Conservation (phyloP, 2,797 vertebrate species). For the Gorsachius magnificus region DNA sequence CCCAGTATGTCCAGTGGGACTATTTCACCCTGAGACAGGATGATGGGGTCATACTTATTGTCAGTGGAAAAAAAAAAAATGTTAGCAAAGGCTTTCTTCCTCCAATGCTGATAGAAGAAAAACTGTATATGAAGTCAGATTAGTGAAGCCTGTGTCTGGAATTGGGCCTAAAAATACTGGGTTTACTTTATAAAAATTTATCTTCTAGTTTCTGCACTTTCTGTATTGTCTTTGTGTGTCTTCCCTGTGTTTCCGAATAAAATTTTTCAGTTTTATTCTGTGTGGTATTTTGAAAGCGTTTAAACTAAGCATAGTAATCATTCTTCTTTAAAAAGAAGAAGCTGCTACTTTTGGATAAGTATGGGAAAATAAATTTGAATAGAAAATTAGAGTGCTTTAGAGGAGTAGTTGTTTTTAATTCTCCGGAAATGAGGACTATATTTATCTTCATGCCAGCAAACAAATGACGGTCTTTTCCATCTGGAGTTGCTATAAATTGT, state of each 20-base stretch:
- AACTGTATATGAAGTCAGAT: background rate
- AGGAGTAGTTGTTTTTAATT: background rate
- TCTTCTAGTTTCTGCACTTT: background rate
- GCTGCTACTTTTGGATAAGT: background rate
- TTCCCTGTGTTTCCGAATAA: conserved; percentile 49
- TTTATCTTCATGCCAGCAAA: conserved; percentile 37
- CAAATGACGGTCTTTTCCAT: conserved; percentile 8
- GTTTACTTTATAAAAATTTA: background rate
- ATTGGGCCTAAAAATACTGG: background rate
- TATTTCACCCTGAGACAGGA: background rate
- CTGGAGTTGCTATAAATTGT: conserved; percentile 37
- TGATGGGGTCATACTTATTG: background rate
- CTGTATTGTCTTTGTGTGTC: background rate
- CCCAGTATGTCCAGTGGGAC: background rate
- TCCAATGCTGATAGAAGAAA: background rate
- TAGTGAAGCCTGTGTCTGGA: background rate
- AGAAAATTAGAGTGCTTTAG: background rate
- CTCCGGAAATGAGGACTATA: background rate
- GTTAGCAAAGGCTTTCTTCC: background rate
- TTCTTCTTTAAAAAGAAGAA: background rate
- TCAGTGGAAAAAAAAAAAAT: background rate
- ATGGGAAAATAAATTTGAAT: background rate
- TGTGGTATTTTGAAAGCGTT: background rate
- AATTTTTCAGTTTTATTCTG: background rate
- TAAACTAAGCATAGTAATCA: background rate